Percentiles rank a stretch among this genome's conserved stretches.
These are phyloP conservation scores for Holothuria scabra DNA, from an alignment of 53 echinoderm and acorn worm genomes.

Conservation along the genomic window DNA sequence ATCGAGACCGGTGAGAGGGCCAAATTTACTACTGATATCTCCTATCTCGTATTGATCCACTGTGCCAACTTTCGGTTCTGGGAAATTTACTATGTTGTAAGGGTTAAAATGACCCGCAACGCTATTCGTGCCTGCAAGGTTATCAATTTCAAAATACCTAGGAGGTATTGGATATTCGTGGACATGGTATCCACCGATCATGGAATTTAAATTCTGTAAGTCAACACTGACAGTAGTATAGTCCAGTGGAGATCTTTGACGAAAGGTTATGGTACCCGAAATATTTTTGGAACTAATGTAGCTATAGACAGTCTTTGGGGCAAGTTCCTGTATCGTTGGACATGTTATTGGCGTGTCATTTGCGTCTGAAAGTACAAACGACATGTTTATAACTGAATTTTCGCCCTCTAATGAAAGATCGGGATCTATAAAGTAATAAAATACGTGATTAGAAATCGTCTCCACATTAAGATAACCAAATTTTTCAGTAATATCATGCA, in stretches of 20 bases:
- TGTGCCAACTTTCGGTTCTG: conserved; percentile 61
- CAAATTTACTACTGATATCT: conserved; percentile 93
- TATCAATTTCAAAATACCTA: conserved; percentile 62
- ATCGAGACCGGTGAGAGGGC: conserved; percentile 54
- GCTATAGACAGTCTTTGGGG: conserved; percentile 68
- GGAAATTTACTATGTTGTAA: conserved; percentile 58
- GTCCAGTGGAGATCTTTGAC: conserved; percentile 80
- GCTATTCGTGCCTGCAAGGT: conserved; percentile 46
- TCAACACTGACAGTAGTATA: conserved; percentile 61
- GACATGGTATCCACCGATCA: conserved; percentile 87
- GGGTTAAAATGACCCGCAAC: conserved; percentile 90
- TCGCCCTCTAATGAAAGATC: conserved; percentile 73
- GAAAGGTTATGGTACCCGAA: conserved; percentile 65
- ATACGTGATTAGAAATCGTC: conserved; percentile 55
- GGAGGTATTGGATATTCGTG: conserved; percentile 83
- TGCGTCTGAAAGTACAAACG: conserved; percentile 66
- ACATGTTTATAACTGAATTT: conserved; percentile 69
- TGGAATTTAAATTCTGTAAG: conserved; percentile 61
- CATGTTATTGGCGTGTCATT: conserved; percentile 50
- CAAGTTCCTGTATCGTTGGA: conserved; percentile 57
- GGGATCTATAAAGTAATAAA: conserved; percentile 69
- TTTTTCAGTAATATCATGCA: conserved; percentile 29
- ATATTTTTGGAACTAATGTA: conserved; percentile 70
- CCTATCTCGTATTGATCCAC: conserved; percentile 92
- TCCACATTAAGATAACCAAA: conserved; percentile 69